Percentiles rank a stretch among this genome's conserved stretches.
Conservation (phyloP, 2,888 invertebrate genomes). For the Oegoconia quadripuncta region DNA sequence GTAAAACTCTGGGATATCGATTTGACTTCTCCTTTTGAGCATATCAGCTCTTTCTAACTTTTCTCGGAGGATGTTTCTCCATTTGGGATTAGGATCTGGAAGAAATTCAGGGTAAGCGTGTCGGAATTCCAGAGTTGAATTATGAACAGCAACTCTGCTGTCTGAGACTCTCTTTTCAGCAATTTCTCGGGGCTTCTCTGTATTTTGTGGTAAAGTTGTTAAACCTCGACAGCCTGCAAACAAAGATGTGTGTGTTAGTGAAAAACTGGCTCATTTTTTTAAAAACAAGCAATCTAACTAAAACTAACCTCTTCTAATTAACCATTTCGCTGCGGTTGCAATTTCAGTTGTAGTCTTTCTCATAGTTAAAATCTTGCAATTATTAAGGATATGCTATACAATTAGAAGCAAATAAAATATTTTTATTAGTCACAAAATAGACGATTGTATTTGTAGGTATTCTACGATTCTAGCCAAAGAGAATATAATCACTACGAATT, state of each 20-base stretch:
- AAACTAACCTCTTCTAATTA: conserved; percentile 60
- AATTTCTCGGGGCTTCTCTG: conserved; percentile 23
- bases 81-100: conserved; percentile 88
- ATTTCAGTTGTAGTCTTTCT: conserved; percentile 42
- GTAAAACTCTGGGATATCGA: conserved; percentile 98
- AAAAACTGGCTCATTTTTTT: too few species aligned
- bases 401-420: too few species aligned
- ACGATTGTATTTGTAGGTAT: too few species aligned
- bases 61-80: conserved; percentile 90
- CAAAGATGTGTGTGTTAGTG: not conserved
- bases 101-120: conserved; percentile 94
- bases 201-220: conserved; percentile 52
- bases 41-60: conserved; percentile 95
- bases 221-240: conserved; percentile 47
- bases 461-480: too few species aligned
- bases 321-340: conserved; percentile 52
- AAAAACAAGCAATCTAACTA: not conserved
- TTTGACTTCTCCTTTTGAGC: conserved; percentile 87
- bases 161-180: conserved; percentile 29
- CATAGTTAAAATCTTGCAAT: conserved; percentile 51
- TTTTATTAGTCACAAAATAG: too few species aligned
- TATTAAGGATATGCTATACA: not conserved
- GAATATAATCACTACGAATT: too few species aligned
- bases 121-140: conserved; percentile 78
- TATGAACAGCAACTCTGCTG: conserved; percentile 31